phyloP scores from a whole-genome alignment of 2,888 invertebrate species.

The Schrankia costaestrigalis region DNA sequence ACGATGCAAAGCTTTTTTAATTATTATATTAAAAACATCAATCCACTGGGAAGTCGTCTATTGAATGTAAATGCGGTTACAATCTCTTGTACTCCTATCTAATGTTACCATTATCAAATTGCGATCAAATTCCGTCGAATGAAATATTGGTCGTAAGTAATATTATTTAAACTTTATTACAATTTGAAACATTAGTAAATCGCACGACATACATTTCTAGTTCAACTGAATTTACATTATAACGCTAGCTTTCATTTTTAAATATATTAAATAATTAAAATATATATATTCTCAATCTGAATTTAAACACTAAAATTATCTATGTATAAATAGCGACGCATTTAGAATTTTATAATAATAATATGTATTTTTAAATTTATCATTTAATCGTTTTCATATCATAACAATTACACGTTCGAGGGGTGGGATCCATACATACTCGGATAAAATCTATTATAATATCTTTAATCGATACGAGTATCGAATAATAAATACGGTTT shows the following conservation, averaged over 20 bases:
- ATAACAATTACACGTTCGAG: slow-evolving; percentile 63
- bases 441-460: slow-evolving; percentile 50
- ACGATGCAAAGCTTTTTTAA: slow-evolving; percentile 51
- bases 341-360: slow-evolving; percentile 58
- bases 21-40: slow-evolving; percentile 36
- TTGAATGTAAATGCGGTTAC: slow-evolving; percentile 66
- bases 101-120: slow-evolving; percentile 50
- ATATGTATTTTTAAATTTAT: slow-evolving; percentile 54
- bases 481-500: slow-evolving; percentile 64
- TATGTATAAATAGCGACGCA: slow-evolving; percentile 76
- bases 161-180: slow-evolving; percentile 46
- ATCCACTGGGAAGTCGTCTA: slow-evolving; percentile 52
- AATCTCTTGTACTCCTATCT: slow-evolving; percentile 43
- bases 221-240: slow-evolving; percentile 69
- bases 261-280: slow-evolving; percentile 64
- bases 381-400: slow-evolving; percentile 48
- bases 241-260: slow-evolving; percentile 54
- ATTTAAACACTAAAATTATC: slow-evolving; percentile 69
- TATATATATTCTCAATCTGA: slow-evolving; percentile 70
- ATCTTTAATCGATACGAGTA: slow-evolving; percentile 38
- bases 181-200: slow-evolving; percentile 41
- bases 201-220: slow-evolving; percentile 69
- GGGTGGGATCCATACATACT: slow-evolving; percentile 64
- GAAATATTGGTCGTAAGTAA: slow-evolving; percentile 62
- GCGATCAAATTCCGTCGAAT: slow-evolving; percentile 58